Percentiles rank a stretch among this genome's conserved stretches.
These are phyloP conservation scores for Dryocosmus kuriphilus DNA, from an alignment of 2,888 invertebrate species.

Conservation along the genomic window DNA sequence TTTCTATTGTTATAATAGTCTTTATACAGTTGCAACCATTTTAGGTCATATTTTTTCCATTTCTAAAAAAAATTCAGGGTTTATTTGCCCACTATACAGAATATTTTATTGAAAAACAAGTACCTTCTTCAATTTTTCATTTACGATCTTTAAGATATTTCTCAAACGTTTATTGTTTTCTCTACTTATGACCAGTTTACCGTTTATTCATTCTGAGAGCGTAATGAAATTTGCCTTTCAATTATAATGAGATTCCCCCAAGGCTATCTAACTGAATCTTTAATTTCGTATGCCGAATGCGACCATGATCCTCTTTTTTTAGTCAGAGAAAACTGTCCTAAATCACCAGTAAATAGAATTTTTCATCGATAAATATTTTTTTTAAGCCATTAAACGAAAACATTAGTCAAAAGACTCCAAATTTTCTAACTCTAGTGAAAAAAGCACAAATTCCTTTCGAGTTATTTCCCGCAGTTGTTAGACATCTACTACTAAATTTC, in stretches of 20 bases:
- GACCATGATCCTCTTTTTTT: slow-evolving; percentile 47
- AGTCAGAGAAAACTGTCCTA: slow-evolving; percentile 6
- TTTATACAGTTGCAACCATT: too few species aligned
- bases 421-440: too few species aligned
- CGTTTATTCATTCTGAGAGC: slow-evolving; percentile 52
- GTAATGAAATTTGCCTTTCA: slow-evolving; percentile 60
- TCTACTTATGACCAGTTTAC: slow-evolving; percentile 42
- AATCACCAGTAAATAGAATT: not conserved
- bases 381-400: not conserved
- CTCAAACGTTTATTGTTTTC: slow-evolving; percentile 16
- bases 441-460: not conserved
- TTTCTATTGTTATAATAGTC: not conserved
- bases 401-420: not conserved
- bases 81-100: not conserved
- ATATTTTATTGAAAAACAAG: too few species aligned
- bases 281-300: slow-evolving; percentile 59
- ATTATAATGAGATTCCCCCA: slow-evolving; percentile 62
- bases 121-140: too few species aligned
- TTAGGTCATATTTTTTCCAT: too few species aligned
- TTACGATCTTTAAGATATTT: not conserved
- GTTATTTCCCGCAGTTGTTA: not conserved
- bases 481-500: too few species aligned
- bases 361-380: not conserved
- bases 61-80: not conserved
- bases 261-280: slow-evolving; percentile 64